phyloP scores from a whole-genome alignment of 2,113 vertebrate genomes.

The Dipodomys merriami region DNA sequence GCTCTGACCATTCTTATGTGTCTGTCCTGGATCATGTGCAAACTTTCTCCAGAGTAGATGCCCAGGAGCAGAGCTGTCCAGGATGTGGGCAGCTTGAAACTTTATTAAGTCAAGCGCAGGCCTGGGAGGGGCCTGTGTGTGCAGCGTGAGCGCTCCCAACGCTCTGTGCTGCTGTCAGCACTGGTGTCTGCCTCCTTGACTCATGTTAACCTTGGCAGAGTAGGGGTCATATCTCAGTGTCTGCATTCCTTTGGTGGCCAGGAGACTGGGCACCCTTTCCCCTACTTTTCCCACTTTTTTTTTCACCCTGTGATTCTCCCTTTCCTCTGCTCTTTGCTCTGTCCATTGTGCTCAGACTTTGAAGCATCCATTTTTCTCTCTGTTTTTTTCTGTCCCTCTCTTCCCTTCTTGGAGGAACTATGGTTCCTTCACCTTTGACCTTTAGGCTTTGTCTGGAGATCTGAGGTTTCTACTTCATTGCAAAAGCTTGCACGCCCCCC shows the following conservation, averaged over 20 bases:
- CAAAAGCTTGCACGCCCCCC: background rate
- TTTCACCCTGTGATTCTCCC: background rate
- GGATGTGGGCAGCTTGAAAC: background rate
- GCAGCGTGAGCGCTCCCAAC: accelerated
- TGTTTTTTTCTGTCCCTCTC: background rate
- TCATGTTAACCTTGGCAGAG: background rate
- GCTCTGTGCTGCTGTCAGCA: accelerated
- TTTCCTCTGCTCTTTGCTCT: background rate
- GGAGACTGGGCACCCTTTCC: background rate
- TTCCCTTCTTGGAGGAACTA: background rate
- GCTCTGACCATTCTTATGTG: accelerated
- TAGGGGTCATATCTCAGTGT: background rate
- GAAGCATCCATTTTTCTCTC: background rate
- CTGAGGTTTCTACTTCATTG: background rate
- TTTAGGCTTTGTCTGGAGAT: background rate
- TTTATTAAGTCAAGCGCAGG: too few species aligned
- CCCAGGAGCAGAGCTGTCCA: accelerated
- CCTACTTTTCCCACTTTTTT: background rate
- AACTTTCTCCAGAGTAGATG: background rate
- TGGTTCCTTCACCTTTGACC: background rate
- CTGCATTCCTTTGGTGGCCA: background rate
- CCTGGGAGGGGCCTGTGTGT: accelerated
- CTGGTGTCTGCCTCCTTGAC: accelerated
- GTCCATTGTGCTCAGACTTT: background rate
- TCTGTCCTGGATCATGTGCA: background rate